A percentile compares a stretch with the other conserved stretches of the same genome.
phyloP scores from a whole-genome alignment of 2,797 vertebrate species.

The Hydrolagus colliei region DNA sequence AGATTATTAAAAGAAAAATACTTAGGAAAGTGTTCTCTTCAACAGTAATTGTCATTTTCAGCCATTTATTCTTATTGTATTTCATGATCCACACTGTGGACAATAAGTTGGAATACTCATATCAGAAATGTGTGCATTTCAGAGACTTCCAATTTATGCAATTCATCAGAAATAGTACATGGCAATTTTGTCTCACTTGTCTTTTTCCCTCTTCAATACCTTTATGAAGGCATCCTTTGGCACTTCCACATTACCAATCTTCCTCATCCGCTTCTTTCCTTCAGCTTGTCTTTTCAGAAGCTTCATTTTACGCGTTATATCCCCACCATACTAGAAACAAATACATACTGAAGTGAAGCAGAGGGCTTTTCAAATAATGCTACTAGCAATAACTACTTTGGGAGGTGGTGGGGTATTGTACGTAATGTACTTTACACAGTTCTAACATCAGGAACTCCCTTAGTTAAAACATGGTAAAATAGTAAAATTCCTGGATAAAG shows the following conservation, averaged over 20 bases:
- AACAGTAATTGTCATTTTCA: neutral
- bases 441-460: no score
- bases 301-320: constrained; percentile 88
- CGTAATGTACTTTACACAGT: no score
- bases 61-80: no score
- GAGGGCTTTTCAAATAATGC: no score
- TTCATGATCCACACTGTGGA: neutral
- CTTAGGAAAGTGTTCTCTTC: neutral
- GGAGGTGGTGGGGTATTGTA: no score
- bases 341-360: neutral
- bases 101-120: neutral
- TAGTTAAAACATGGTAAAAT: no score
- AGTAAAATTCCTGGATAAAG: no score
- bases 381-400: no score
- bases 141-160: neutral
- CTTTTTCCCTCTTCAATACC: constrained; percentile 66
- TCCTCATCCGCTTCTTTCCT: constrained; percentile 86
- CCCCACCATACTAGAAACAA: constrained; percentile 63
- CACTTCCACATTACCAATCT: constrained; percentile 81
- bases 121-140: neutral
- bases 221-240: constrained; percentile 87
- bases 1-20: constrained; percentile 15
- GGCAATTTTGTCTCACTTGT: constrained; percentile 44
- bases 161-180: no score
- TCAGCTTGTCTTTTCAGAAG: constrained; percentile 88